These are phyloP conservation scores for Vicugna pacos DNA, from an alignment of 2,113 vertebrate genomes.

Conservation along the genomic window DNA sequence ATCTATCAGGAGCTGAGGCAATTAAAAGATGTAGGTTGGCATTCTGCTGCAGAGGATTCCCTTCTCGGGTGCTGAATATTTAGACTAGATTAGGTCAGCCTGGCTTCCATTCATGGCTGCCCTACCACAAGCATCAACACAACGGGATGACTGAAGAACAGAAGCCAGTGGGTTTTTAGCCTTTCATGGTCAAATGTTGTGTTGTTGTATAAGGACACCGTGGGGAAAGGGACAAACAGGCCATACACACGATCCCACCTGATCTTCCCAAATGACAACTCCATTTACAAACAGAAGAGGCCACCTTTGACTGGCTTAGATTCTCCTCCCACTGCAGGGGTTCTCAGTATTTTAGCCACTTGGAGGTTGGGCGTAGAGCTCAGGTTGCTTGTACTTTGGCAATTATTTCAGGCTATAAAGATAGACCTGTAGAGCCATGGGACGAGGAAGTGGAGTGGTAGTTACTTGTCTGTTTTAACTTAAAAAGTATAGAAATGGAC, in stretches of 20 bases:
- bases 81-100: slow-evolving; percentile 86
- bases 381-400: neutral
- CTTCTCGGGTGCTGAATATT: slow-evolving; percentile 82
- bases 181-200: slow-evolving; percentile 74
- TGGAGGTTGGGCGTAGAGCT: neutral
- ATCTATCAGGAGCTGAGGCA: slow-evolving; percentile 89
- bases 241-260: neutral
- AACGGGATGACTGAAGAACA: slow-evolving; percentile 84
- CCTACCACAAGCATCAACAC: slow-evolving; percentile 85
- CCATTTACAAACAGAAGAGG: neutral
- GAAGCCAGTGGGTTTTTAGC: slow-evolving; percentile 82
- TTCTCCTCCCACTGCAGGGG: neutral
- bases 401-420: neutral
- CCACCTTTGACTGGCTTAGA: neutral
- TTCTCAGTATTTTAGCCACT: neutral
- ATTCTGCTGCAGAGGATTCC: slow-evolving; percentile 85
- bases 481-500: neutral
- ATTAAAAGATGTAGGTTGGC: slow-evolving; percentile 89
- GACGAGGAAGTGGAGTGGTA: neutral
- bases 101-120: slow-evolving; percentile 84
- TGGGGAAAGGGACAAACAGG: neutral
- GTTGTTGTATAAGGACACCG: neutral
- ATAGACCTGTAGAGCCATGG: neutral
- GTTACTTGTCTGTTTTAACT: neutral
- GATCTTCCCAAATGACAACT: neutral